These are phyloP conservation scores for Ornithorhynchus anatinus DNA, from an alignment of 2,113 vertebrate species.

Conservation along the genomic window DNA sequence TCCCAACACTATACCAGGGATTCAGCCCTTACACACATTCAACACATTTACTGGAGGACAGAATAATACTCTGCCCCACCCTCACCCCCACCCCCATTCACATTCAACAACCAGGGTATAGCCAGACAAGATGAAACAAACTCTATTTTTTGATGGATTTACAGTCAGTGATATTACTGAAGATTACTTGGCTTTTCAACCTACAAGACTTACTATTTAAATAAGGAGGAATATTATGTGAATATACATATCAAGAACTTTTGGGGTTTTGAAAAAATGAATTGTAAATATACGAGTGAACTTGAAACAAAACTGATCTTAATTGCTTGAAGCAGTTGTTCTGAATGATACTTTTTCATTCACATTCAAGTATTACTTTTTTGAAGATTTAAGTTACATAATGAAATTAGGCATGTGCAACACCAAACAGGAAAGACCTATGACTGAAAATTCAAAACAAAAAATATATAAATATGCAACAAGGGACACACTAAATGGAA, in stretches of 20 bases:
- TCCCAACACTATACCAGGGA: constrained; percentile 95
- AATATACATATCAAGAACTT: constrained; percentile 84
- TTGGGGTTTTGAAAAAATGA: constrained; percentile 74
- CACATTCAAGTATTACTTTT: constrained; percentile 84
- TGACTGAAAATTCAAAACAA: constrained; percentile 74
- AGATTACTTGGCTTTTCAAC: constrained; percentile 82
- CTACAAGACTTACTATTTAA: constrained; percentile 83
- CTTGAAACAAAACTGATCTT: constrained; percentile 69
- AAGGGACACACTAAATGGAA: constrained; percentile 92
- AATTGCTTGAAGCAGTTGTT: constrained; percentile 80
- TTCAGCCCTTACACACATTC: constrained; percentile 94
- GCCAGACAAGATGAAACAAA: constrained; percentile 83
- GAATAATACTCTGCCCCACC: constrained; percentile 96
- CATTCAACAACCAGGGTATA: constrained; percentile 99
- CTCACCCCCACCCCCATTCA: constrained; percentile 94
- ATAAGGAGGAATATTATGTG: constrained; percentile 81
- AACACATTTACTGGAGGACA: constrained; percentile 95
- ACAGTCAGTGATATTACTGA: constrained; percentile 73
- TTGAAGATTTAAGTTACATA: constrained; percentile 84
- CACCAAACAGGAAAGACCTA: constrained; percentile 77
- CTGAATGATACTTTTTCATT: constrained; percentile 83
- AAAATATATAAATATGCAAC: constrained; percentile 92
- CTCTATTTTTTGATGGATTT: constrained; percentile 84
- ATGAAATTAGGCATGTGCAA: constrained; percentile 89
- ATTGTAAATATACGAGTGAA: constrained; percentile 80